Evolutionary conservation across 2,797 vertebrate species (phyloP).

Genomic region (Coilia nasus): DNA sequence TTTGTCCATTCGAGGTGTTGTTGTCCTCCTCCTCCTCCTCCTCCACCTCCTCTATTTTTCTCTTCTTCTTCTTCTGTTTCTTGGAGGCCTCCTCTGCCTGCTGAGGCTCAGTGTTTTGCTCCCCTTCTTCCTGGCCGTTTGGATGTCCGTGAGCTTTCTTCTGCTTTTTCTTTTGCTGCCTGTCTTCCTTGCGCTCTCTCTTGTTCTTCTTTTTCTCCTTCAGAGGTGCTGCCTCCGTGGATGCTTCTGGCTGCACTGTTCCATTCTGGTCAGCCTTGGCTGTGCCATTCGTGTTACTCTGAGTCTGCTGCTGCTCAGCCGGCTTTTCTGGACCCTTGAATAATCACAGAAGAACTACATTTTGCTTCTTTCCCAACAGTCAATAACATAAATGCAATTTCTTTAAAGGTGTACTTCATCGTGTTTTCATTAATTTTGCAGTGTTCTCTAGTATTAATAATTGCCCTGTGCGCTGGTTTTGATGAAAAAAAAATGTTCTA

Average conservation of each 20-base stretch:
- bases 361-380: neutral
- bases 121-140: neutral
- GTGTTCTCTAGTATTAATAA: too few relatives aligned
- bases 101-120: neutral
- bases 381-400: too few relatives aligned
- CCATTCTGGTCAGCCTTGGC: neutral
- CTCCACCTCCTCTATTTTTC: conserved; percentile 35
- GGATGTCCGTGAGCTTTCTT: conserved; percentile 63
- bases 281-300: neutral
- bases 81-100: conserved; percentile 17
- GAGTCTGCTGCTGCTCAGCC: neutral
- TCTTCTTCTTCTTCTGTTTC: conserved; percentile 48
- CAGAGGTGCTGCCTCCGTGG: conserved; percentile 40
- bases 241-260: neutral
- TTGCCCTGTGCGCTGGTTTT: too few relatives aligned
- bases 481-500: too few relatives aligned
- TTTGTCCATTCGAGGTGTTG: neutral
- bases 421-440: too few relatives aligned
- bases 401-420: too few relatives aligned
- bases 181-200: conserved; percentile 74
- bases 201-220: conserved; percentile 63
- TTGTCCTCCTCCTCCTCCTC: conserved; percentile 50
- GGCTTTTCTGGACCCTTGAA: neutral
- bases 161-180: conserved; percentile 79
- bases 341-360: neutral